These are phyloP conservation scores for Tribolium madens DNA, from an alignment of 1,140 invertebrate species.

Conservation along the genomic window DNA sequence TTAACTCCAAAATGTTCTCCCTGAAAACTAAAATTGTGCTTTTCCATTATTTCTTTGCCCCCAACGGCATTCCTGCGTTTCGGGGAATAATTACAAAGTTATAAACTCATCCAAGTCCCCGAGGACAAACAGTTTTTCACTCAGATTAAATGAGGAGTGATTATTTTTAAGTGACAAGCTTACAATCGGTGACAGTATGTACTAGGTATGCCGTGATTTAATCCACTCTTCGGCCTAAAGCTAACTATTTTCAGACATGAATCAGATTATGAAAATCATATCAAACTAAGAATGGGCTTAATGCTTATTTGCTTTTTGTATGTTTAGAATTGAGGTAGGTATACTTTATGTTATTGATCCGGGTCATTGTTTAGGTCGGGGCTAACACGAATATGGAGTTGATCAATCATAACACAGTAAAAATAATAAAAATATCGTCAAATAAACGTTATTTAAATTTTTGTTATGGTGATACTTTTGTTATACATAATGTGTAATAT, in stretches of 20 bases:
- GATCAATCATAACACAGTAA: background rate
- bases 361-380: background rate
- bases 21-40: conserved; percentile 11
- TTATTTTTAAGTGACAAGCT: conserved; percentile 8
- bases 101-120: background rate
- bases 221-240: background rate
- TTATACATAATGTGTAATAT: background rate
- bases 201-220: conserved; percentile 7
- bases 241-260: background rate
- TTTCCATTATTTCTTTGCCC: background rate
- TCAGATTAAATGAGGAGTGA: conserved; percentile 7
- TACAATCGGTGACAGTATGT: conserved; percentile 31
- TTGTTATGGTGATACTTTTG: background rate
- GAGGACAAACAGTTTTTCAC: conserved; percentile 8
- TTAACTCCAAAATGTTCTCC: background rate
- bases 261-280: conserved; percentile 10
- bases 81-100: conserved; percentile 16
- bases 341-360: background rate
- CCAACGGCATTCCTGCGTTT: background rate
- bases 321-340: background rate
- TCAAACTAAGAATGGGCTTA: background rate
- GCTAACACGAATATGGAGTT: background rate
- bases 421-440: too few species aligned
- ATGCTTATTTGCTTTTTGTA: background rate
- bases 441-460: background rate